Evolutionary conservation across 2,888 invertebrate genomes (phyloP).

Genomic region (Euspilapteryx auroguttella): DNA sequence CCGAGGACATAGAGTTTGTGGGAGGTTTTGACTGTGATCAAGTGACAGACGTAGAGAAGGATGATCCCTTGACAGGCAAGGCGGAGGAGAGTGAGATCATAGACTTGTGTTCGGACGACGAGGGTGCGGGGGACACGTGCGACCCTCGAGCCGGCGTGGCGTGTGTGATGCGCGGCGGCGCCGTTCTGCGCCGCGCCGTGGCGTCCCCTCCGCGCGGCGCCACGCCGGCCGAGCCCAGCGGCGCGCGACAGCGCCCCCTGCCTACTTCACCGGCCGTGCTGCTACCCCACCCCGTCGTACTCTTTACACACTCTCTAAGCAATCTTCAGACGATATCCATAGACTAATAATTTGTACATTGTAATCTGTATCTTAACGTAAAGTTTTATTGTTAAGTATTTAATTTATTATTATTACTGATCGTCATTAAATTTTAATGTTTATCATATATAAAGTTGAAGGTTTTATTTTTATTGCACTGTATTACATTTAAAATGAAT

Average conservation of each 20-base stretch:
- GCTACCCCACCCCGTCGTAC: conserved; percentile 43
- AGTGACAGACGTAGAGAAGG: conserved; percentile 20
- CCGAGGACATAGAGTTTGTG: conserved; percentile 47
- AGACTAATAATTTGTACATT: conserved; percentile 52
- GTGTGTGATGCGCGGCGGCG: conserved; percentile 33
- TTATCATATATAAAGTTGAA: no score
- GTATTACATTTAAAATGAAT: no score
- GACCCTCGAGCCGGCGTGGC: conserved; percentile 36
- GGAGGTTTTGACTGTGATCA: conserved; percentile 17
- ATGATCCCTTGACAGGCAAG: conserved; percentile 28
- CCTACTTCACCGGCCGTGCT: conserved; percentile 29
- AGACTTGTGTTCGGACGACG: conserved; percentile 71
- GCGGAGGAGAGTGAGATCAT: conserved; percentile 60
- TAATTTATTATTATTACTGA: conserved; percentile 6
- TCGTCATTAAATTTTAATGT: background rate
- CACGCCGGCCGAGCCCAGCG: conserved; percentile 39
- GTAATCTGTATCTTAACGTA: conserved; percentile 34
- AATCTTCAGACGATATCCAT: conserved; percentile 51
- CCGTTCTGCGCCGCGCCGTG: conserved; percentile 34
- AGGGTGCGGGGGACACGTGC: conserved; percentile 42
- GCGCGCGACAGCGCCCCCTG: conserved; percentile 33
- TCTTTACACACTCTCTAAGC: conserved; percentile 43
- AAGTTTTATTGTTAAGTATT: conserved; percentile 23
- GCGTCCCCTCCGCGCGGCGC: conserved; percentile 41
- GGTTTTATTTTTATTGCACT: no score